Evolutionary conservation across 2,888 invertebrate species (phyloP), one percentile per base, ranked within the genome.

Genomic region (Laothoe populi): DNA sequence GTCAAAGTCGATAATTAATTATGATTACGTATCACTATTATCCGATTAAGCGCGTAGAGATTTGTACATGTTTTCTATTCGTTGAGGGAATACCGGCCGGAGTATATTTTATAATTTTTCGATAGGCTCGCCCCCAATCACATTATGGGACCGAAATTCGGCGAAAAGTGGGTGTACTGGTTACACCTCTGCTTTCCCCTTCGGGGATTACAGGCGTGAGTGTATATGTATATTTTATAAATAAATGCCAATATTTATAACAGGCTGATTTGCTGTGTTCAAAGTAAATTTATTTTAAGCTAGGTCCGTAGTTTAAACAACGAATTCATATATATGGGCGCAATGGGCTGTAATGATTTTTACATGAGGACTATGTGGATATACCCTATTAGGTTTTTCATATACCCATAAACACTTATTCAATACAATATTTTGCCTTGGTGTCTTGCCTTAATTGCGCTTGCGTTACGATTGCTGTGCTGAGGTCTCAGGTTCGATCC

Each of bases 341-440:
- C 88, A 88, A 84, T 88, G 86, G 84, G 78, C 77, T 85, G 89
- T 86, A 82, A 87, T 84, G 81, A 87, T 85, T 85, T 82, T 70
- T 65, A 66, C 78, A 69, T 69, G 21, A 79, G 82, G 62, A 75
- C 71, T 62, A 65, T 72, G 61, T 83, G 87, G 88, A 88, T 71
- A 82, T 61, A 68, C 66, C 63, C 2, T 4, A 26, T 5, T 7
- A n/a, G 64, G 7, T 35, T 10, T 46, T n/a, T n/a, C 0, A 26
- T 42, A 24, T 58, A 58, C n/a, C 7, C 44, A 26, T 26, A 26
- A 7, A 44, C 5, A 59, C 40, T 26, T n/a, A 44, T 26, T 59
- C 35, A 35, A 1, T 35, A 35, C 35, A 35, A 35, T 26, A n/a
- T n/a, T n/a, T n/a, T n/a, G n/a, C n/a, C n/a, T n/a, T n/a, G n/a